Base-by-base conservation (phyloP, 2,888 invertebrate species). In the Gari tellinella region DNA sequence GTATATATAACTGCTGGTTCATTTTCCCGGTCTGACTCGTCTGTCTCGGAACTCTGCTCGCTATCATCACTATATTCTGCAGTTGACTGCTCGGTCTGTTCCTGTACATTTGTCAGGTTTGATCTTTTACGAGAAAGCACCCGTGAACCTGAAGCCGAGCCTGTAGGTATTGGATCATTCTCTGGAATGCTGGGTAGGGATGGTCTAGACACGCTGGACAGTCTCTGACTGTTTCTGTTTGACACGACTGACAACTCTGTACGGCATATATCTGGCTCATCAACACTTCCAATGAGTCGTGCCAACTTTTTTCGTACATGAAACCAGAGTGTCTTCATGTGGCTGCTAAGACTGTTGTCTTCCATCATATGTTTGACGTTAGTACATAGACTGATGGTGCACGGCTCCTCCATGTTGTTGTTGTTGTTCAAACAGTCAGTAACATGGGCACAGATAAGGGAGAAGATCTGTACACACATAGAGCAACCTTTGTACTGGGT, bases 401-500 rank as follows among this genome's bases (percentile, higher is more conserved):
- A 73, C 12, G 15, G 5, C 7, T n/a, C 19, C 2, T n/a, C 46
- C 19, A 37, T 10, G 31, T 10, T 14, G 41, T 10, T 17, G 43
- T 19, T 48, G 14, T 49, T 72, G 14, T 51, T 58, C 10, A 21
- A 37, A 38, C 83, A 83, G 1, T 46, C 48, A 15, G 60, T 40
- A 1, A 81, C 67, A 65, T 83, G 83, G 3, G 62, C 61, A 25
- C 70, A 68, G 10, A 80, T 57, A 31, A 83, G 51, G 1, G 68
- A 68, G 43, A 80, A 80, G 2, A 81, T 61, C 51, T 80, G 80
- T 10, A 68, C 45, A 58, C 83, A 83, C 43, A 72, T 46, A 2
- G 40, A 19, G 49, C 83, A 83, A 14, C 17, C n/a, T 19, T 52
- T 65, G 41, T 51, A 75, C 2, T 14, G 12, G 10, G 46, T n/a